Evolutionary conservation across 1,140 invertebrate genomes (phyloP), one percentile per base, ranked within the genome.

Genomic region (Euwallacea similis): DNA sequence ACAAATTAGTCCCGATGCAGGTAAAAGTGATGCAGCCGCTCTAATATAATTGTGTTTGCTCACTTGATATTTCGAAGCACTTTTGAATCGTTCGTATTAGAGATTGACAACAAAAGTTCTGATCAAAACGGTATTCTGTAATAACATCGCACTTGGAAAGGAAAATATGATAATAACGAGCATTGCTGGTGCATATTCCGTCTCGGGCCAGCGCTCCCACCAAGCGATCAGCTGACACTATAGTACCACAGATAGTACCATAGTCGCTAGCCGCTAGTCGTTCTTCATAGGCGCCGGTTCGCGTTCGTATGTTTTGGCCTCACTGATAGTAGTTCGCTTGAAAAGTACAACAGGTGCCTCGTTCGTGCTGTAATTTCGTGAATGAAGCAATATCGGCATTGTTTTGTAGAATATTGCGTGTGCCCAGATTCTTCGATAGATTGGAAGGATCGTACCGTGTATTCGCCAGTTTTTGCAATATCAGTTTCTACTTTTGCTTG

Each of bases 191-290:
- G 21, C 21, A 33, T 33, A 33, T 4, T 33, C 21, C 46, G 46
- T 50, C 46, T 50, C 42, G 42, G 43, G 7, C 61, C 41, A 50
- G 63, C 50, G 63, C 63, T 66, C 53, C 63, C 53, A 66, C 53
- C 63, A 56, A 50, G 13, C 53, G 46, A 66, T 66, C 63, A 66
- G 47, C 63, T 66, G 63, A 50, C 63, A 44, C 63, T n/a, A 55
- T 41, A 55, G 63, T 66, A 58, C n/a, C 13, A 50, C 46, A 10
- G 13, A 10, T 50, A 50, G 46, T 50, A 50, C 46, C 46, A 50
- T 50, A 50, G 46, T 50, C 46, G 46, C 9, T 50, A 50, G 46
- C 13, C 46, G 46, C 9, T 42, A 60, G 58, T 60, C 43, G 58
- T 63, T 46, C 61, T 11, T 41, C 44, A 63, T 47, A 42, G 43